These are phyloP conservation scores for Dasypus novemcinctus DNA, from an alignment of 2,113 vertebrate genomes.

Conservation along the genomic window DNA sequence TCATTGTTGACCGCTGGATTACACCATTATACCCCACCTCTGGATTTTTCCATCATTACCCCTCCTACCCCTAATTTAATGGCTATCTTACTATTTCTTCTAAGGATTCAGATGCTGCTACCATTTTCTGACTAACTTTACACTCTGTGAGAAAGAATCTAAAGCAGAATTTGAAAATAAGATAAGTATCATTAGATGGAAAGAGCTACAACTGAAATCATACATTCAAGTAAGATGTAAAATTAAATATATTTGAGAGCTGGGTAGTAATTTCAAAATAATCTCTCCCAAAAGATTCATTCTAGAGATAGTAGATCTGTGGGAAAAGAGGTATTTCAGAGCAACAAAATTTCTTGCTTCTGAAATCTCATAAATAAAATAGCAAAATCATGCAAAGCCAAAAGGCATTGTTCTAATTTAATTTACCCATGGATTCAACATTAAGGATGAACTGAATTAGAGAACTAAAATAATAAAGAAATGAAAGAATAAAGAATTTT, in stretches of 20 bases:
- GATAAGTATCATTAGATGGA: neutral
- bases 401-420: neutral
- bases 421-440: neutral
- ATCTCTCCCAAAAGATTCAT: constrained; percentile 40
- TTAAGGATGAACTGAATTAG: neutral
- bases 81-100: neutral
- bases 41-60: neutral
- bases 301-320: neutral
- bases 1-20: neutral
- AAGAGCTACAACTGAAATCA: neutral
- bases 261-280: constrained; percentile 12
- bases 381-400: constrained; percentile 17
- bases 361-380: constrained; percentile 6
- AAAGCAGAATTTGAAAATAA: constrained; percentile 24
- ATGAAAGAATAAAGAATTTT: neutral
- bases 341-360: neutral
- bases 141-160: neutral
- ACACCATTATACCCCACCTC: neutral
- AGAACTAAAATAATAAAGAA: neutral
- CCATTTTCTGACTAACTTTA: constrained; percentile 53
- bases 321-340: neutral
- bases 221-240: constrained; percentile 38
- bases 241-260: constrained; percentile 20
- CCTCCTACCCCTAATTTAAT: neutral
- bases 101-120: constrained; percentile 13